Evolutionary conservation across 2,113 vertebrate species (phyloP).

Genomic region (Cygnus buccinator): DNA sequence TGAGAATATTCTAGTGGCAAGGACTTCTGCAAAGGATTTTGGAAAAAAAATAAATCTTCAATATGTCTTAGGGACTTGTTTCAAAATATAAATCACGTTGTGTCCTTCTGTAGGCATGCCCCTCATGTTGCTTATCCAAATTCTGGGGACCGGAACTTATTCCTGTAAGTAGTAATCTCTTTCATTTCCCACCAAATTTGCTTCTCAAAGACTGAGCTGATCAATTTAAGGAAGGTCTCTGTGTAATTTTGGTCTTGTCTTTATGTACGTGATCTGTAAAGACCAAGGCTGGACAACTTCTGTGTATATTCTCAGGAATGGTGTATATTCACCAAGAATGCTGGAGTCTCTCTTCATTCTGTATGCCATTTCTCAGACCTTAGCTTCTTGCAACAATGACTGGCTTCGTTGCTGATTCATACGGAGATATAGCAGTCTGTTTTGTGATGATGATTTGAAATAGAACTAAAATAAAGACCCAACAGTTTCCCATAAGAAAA

Average conservation of each 20-base stretch:
- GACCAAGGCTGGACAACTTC: neutral
- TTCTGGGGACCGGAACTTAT: neutral
- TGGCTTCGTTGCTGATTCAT: neutral
- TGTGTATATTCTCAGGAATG: neutral
- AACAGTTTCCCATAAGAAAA: neutral
- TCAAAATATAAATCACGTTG: conserved; percentile 22
- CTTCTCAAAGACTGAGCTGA: conserved; percentile 4
- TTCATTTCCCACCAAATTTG: conserved; percentile 18
- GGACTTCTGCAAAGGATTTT: neutral
- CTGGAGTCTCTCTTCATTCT: neutral
- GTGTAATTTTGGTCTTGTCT: neutral
- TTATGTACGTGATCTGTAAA: neutral
- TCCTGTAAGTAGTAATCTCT: neutral
- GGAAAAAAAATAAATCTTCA: neutral
- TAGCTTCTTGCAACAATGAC: neutral
- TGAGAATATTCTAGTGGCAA: neutral
- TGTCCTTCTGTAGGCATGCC: conserved; percentile 1
- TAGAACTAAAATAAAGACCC: neutral
- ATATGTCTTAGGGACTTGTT: neutral
- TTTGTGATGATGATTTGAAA: neutral
- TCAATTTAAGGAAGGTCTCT: neutral
- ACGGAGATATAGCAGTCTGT: neutral
- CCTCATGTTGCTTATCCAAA: neutral
- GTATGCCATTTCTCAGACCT: neutral
- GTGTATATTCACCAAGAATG: neutral